Conservation (phyloP, 2,797 vertebrate genomes). For the Harpagifer antarcticus region DNA sequence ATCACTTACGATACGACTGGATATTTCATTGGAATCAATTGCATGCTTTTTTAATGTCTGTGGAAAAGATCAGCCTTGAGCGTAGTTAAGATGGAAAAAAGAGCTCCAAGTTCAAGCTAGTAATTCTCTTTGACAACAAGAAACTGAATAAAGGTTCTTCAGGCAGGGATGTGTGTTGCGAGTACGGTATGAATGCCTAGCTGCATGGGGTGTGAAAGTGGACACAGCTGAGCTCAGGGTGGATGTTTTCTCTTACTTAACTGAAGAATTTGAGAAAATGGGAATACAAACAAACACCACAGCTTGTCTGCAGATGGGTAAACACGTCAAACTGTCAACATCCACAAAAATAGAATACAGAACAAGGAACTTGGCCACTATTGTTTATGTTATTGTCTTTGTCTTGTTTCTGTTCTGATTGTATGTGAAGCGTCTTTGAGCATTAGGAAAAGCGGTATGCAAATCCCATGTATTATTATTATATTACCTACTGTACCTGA, state of each 20-base stretch:
- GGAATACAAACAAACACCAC: slow-evolving; percentile 46
- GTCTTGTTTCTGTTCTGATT: too few species aligned
- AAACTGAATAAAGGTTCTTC: neutral
- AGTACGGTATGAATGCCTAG: neutral
- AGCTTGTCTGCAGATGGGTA: slow-evolving; percentile 32
- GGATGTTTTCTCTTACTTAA: slow-evolving; percentile 11
- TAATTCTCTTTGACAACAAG: slow-evolving; percentile 1
- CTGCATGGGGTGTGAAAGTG: slow-evolving; percentile 52
- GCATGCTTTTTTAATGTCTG: slow-evolving; percentile 14
- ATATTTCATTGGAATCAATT: slow-evolving; percentile 24
- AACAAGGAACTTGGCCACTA: neutral
- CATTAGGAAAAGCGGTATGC: too few species aligned
- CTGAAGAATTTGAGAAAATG: slow-evolving; percentile 26
- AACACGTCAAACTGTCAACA: slow-evolving; percentile 26
- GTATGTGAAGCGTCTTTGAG: too few species aligned
- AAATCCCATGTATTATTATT: slow-evolving; percentile 14
- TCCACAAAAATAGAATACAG: slow-evolving; percentile 11
- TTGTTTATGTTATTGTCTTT: too few species aligned
- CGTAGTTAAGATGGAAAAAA: neutral
- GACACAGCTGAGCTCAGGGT: slow-evolving; percentile 65
- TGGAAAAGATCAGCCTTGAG: neutral
- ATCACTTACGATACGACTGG: slow-evolving; percentile 11
- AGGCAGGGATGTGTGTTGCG: neutral
- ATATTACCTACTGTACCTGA: neutral
- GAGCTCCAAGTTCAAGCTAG: neutral